These are phyloP conservation scores for Bhutanitis thaidina DNA, from an alignment of 2,888 invertebrate species.

Conservation along the genomic window DNA sequence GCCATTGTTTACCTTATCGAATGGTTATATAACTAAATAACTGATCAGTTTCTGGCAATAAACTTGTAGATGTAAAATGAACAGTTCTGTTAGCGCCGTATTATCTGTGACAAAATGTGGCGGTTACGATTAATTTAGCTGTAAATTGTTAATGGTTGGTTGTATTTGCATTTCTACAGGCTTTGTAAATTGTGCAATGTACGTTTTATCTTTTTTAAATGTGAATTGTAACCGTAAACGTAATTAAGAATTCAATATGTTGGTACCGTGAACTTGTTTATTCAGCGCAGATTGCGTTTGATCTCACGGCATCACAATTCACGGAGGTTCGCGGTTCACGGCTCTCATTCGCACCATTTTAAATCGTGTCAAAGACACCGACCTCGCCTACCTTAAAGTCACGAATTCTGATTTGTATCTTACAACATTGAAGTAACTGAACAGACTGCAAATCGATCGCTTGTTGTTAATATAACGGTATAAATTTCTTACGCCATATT, in stretches of 20 bases:
- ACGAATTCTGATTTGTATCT: constrained; percentile 33
- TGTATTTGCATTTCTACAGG: neutral
- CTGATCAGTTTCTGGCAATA: too few species aligned
- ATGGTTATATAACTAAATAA: too few species aligned
- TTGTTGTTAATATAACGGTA: constrained; percentile 7
- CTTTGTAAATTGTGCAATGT: neutral
- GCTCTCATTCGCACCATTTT: constrained; percentile 37
- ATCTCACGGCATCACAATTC: constrained; percentile 37
- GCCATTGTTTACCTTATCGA: too few species aligned
- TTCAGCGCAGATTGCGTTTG: constrained; percentile 44
- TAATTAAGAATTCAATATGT: constrained; percentile 35
- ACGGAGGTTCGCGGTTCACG: constrained; percentile 38
- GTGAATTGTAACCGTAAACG: constrained; percentile 26
- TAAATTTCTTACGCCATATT: too few species aligned
- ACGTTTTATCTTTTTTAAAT: neutral
- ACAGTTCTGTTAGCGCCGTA: neutral
- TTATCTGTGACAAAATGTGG: constrained; percentile 8
- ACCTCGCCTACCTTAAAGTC: constrained; percentile 34
- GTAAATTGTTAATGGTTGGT: constrained; percentile 4
- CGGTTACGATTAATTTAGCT: constrained; percentile 7
- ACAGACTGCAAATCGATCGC: constrained; percentile 12
- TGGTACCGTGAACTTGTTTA: constrained; percentile 39
- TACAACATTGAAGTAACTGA: constrained; percentile 25
- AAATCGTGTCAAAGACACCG: constrained; percentile 43
- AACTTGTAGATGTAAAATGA: too few species aligned